A percentile compares a stretch with the other conserved stretches of the same genome.
These are phyloP conservation scores for Eonycteris spelaea DNA, from an alignment of 2,113 vertebrate species.

Conservation along the genomic window DNA sequence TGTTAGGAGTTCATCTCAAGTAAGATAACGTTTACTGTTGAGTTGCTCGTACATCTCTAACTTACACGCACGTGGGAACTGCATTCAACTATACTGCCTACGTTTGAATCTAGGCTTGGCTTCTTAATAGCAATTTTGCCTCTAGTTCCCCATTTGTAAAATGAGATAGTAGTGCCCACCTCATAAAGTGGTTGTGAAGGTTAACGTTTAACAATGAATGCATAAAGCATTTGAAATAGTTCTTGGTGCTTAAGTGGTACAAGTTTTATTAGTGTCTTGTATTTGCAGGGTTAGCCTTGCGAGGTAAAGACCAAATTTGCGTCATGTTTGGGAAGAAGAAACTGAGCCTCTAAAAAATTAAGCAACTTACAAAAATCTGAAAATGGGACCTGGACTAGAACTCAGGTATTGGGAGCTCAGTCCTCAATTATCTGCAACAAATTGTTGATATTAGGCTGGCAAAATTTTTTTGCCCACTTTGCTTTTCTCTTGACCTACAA, in stretches of 20 bases:
- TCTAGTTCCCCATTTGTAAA: neutral
- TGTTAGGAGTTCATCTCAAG: neutral
- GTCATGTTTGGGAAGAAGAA: neutral
- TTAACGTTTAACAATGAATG: neutral
- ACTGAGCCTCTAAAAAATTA: neutral
- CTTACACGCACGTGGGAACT: slow-evolving; percentile 43
- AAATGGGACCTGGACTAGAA: neutral
- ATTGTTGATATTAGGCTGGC: neutral
- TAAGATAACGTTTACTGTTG: slow-evolving; percentile 43
- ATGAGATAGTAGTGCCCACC: neutral
- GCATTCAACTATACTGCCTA: neutral
- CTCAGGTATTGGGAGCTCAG: neutral
- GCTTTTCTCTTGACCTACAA: neutral
- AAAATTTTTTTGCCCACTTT: neutral
- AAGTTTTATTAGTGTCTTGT: neutral
- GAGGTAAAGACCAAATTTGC: neutral
- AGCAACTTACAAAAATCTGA: neutral
- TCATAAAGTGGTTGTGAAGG: neutral
- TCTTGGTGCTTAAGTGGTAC: neutral
- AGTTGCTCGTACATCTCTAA: neutral
- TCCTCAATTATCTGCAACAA: neutral
- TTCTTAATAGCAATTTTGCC: neutral
- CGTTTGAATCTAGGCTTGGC: neutral
- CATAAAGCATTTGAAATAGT: neutral
- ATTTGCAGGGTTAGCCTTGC: neutral